Conservation (phyloP, 2,797 vertebrate species). For the Kryptolebias ocellatus region DNA sequence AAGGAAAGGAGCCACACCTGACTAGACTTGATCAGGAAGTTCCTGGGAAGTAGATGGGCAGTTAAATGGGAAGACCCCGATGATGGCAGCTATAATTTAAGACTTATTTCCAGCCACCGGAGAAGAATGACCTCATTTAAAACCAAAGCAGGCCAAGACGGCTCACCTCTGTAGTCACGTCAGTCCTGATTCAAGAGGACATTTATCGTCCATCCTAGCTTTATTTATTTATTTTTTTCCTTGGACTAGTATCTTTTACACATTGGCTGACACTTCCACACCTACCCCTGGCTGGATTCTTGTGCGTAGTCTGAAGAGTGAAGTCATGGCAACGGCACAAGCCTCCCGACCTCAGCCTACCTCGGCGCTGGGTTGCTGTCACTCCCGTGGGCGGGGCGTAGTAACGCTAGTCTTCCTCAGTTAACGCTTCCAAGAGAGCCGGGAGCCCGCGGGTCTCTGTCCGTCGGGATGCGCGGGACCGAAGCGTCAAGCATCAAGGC, state of each 20-base stretch:
- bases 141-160: neutral
- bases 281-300: conserved; percentile 29
- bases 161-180: neutral
- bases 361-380: conserved; percentile 53
- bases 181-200: neutral
- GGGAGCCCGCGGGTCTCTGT: conserved; percentile 18
- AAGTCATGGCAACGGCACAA: conserved; percentile 70
- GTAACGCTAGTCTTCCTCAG: conserved; percentile 45
- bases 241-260: neutral
- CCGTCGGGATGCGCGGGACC: conserved; percentile 25
- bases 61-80: conserved; percentile 14
- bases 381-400: conserved; percentile 66
- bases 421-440: conserved; percentile 49
- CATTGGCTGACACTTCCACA: conserved; percentile 9
- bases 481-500: conserved; percentile 21
- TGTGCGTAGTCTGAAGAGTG: conserved; percentile 43
- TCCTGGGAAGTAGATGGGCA: neutral
- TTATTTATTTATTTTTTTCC: neutral
- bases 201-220: neutral
- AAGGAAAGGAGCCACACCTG: conserved; percentile 47
- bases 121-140: neutral
- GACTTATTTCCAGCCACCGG: neutral
- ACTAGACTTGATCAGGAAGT: conserved; percentile 34
- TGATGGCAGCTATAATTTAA: neutral
- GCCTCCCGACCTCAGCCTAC: conserved; percentile 46